Evolutionary conservation across 1,140 invertebrate species (phyloP).

Genomic region (Melitaea cinxia): DNA sequence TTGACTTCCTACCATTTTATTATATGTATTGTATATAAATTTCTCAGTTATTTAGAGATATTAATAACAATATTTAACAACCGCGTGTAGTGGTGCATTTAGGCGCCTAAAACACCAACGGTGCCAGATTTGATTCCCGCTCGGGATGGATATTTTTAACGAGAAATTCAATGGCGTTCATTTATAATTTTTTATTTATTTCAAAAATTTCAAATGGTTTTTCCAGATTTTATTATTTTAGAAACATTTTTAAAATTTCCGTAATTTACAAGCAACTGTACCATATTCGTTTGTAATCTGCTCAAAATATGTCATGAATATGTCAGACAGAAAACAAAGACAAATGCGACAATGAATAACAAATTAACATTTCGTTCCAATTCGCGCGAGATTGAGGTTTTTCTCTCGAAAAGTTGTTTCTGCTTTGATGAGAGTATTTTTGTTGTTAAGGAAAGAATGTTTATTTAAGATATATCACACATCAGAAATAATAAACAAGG

Average conservation of each 20-base stretch:
- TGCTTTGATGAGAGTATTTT: background rate
- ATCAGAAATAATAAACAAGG: no score
- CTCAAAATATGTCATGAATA: slow-evolving; percentile 9
- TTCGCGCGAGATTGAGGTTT: slow-evolving; percentile 4
- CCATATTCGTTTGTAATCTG: background rate
- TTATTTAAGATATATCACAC: no score
- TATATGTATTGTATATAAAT: no score
- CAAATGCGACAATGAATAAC: slow-evolving; percentile 12
- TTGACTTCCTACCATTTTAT: no score
- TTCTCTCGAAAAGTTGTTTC: background rate
- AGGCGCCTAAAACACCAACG: no score
- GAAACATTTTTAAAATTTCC: background rate
- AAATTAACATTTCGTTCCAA: slow-evolving; percentile 1
- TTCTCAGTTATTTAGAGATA: no score
- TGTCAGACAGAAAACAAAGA: slow-evolving; percentile 7
- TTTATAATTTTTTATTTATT: no score
- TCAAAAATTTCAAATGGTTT: background rate
- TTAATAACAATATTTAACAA: no score
- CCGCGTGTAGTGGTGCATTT: no score
- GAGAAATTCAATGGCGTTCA: no score
- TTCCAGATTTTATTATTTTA: background rate
- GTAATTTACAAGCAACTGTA: slow-evolving; percentile 1
- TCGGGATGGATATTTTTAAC: no score
- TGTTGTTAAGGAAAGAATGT: background rate
- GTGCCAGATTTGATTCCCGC: no score